Base-by-base conservation (phyloP, 2,797 vertebrate species). In the Etheostoma perlongum region DNA sequence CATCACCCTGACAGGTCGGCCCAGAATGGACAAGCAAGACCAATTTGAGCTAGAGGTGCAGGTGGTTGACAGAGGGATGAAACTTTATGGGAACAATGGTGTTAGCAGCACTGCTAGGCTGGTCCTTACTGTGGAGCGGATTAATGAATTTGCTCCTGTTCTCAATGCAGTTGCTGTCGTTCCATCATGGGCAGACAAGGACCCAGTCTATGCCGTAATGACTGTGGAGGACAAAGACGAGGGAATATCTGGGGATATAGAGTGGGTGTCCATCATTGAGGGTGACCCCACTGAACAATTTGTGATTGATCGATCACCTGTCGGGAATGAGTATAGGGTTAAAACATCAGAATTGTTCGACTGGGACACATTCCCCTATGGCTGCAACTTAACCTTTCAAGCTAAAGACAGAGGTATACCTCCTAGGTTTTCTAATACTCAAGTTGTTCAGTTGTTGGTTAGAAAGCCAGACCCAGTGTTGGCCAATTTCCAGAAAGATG, bases 381-480 rank as follows among this genome's bases (percentile, higher is more conserved):
- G 97, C 67, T 97, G 95, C 86, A 99, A 99, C 83, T 94, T 99
- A 85, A 99, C 98, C 0, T 91, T 99, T 6, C 97, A 99, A 89
- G 98, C 98, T 73, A 98, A 97, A 94, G 98, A 99, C 87, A 95
- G 97, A 90, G 98, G 98, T 40, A 87, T 74, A 47, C 97, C 98
- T 40, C 96, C 98, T 0, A 96, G 94, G 59, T 95, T 96, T 92
- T 99, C 98, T 2, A 94, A 96, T 19, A 91, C 93, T 3, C 95
- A 96, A 86, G 93, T 96, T 62, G 91, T 99, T 90, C 96, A 95
- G 19, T 76, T 99, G 81, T 85, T 92, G 42, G 94, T 97, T 6
- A 95, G 96, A 30, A 96, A 92, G 66, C 96, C 96, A 86, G 94
- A 94, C 58, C 93, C 91, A 15, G 95, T 96, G 64, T 91, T 93